These are phyloP conservation scores for Ashinkailepas kermadecensis DNA, from an alignment of 2,888 invertebrate species.

Conservation along the genomic window DNA sequence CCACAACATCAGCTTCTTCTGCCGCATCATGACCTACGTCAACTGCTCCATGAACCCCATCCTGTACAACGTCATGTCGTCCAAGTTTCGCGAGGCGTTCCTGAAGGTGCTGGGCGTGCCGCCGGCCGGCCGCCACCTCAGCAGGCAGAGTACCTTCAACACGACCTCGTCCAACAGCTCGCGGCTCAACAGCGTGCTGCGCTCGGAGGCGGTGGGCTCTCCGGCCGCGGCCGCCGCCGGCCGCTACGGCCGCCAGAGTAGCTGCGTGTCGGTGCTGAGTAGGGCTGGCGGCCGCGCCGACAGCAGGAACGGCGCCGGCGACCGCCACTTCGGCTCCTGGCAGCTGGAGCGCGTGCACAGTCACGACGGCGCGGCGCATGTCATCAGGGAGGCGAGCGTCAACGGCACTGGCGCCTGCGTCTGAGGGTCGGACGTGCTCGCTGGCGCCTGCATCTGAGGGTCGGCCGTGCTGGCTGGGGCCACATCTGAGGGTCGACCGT, in stretches of 20 bases:
- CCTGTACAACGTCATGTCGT: slow-evolving; percentile 83
- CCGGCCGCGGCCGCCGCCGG: not conserved
- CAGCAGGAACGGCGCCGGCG: slow-evolving; percentile 23
- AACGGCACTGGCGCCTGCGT: not conserved
- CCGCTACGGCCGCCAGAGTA: slow-evolving; percentile 32
- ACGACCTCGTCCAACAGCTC: slow-evolving; percentile 27
- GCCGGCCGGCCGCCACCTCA: slow-evolving; percentile 26
- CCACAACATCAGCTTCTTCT: slow-evolving; percentile 74
- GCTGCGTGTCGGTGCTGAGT: slow-evolving; percentile 30
- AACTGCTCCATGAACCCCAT: slow-evolving; percentile 89
- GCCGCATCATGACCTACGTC: slow-evolving; percentile 77
- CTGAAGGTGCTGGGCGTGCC: slow-evolving; percentile 46
- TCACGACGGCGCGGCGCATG: not conserved
- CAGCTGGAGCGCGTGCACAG: slow-evolving; percentile 28
- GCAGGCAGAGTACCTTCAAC: slow-evolving; percentile 32
- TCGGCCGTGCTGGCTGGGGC: no score
- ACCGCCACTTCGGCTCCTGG: slow-evolving; percentile 23
- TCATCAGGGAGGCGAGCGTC: not conserved
- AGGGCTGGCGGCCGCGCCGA: slow-evolving; percentile 19
- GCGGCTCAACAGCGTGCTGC: slow-evolving; percentile 14
- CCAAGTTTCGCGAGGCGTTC: slow-evolving; percentile 62
- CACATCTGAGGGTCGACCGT: no score
- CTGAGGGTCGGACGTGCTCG: not conserved
- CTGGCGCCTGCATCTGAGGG: no score
- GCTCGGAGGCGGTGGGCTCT: not conserved